Evolutionary conservation across 2,113 vertebrate genomes (phyloP).

Genomic region (Echinops telfairi): DNA sequence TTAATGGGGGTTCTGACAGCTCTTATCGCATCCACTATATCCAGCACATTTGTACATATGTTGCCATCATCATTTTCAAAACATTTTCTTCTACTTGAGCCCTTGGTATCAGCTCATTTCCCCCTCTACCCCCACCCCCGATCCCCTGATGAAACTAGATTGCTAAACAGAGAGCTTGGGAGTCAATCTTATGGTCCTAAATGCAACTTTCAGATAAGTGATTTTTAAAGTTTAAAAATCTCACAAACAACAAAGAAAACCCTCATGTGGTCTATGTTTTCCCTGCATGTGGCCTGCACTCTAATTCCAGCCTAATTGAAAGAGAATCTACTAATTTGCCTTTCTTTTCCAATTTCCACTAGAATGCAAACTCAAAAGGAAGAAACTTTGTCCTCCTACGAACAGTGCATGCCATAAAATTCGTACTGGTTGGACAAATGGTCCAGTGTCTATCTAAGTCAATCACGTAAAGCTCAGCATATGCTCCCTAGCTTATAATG

Average conservation of each 20-base stretch:
- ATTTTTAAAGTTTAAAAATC: conserved; percentile 42
- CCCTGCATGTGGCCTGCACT: neutral
- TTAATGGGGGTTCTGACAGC: too few relatives aligned
- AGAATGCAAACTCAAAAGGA: conserved; percentile 1
- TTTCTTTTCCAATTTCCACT: neutral
- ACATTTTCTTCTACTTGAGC: too few relatives aligned
- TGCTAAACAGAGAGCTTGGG: conserved; percentile 3
- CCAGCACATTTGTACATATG: too few relatives aligned
- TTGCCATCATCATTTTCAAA: too few relatives aligned
- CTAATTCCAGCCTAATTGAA: neutral
- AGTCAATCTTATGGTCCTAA: conserved; percentile 3
- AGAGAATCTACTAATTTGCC: neutral
- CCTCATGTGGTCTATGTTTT: neutral
- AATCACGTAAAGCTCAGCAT: neutral
- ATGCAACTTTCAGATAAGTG: neutral
- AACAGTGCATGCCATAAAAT: neutral
- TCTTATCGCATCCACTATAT: too few relatives aligned
- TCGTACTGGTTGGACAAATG: neutral
- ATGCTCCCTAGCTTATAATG: conserved; percentile 31
- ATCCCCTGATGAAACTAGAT: neutral
- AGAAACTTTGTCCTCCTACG: neutral
- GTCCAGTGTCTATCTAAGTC: neutral
- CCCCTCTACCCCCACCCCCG: too few relatives aligned
- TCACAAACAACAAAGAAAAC: neutral
- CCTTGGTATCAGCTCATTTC: too few relatives aligned